A percentile compares a stretch with the other conserved stretches of the same genome.
These are phyloP conservation scores for Phyllotreta cruciferae DNA, from an alignment of 2,888 invertebrate species.

Conservation along the genomic window DNA sequence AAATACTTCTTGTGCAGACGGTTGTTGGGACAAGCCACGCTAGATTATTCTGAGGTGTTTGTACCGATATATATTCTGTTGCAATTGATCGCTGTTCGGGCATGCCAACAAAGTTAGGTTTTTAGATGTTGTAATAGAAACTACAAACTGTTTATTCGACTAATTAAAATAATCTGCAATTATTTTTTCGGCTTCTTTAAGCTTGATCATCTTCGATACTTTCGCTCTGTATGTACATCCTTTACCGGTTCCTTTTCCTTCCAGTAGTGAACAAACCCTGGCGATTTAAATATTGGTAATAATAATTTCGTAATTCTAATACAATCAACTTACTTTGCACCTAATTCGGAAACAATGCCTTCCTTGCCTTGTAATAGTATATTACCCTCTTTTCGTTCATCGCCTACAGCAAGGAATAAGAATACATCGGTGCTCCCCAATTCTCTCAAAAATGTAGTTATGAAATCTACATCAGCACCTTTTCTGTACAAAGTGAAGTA, in stretches of 20 bases:
- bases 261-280: slow-evolving; percentile 72
- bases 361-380: slow-evolving; percentile 66
- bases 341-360: slow-evolving; percentile 64
- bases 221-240: slow-evolving; percentile 80
- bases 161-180: slow-evolving; percentile 65
- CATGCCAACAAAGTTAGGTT: slow-evolving; percentile 75
- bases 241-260: slow-evolving; percentile 80
- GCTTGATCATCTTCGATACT: slow-evolving; percentile 70
- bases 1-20: slow-evolving; percentile 91
- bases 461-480: slow-evolving; percentile 81
- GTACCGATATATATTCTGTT: slow-evolving; percentile 90
- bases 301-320: slow-evolving; percentile 29
- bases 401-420: slow-evolving; percentile 74
- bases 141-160: not conserved
- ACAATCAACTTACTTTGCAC: slow-evolving; percentile 64
- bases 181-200: slow-evolving; percentile 69
- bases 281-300: slow-evolving; percentile 49
- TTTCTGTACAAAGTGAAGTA: slow-evolving; percentile 70
- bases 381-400: slow-evolving; percentile 69
- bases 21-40: slow-evolving; percentile 78
- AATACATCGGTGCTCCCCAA: slow-evolving; percentile 66
- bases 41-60: slow-evolving; percentile 92
- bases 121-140: no score
- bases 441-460: slow-evolving; percentile 72
- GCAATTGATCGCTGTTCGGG: slow-evolving; percentile 88